Conservation (phyloP, 2,797 vertebrate species). For the Bufotes viridis region DNA sequence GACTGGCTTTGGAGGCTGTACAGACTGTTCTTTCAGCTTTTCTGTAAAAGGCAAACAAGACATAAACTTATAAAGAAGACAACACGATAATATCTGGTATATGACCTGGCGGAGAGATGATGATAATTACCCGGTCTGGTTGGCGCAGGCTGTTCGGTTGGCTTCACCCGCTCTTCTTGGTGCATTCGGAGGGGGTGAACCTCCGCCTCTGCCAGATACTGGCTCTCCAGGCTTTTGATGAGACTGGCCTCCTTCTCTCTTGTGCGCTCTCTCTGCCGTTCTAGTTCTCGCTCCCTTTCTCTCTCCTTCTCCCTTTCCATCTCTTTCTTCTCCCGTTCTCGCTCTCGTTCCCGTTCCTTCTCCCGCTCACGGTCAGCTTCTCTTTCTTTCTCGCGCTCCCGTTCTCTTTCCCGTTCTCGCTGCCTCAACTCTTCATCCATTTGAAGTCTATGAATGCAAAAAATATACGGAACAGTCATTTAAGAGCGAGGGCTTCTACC, state of each 20-base stretch:
- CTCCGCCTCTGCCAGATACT: slow-evolving; percentile 84
- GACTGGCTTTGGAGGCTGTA: slow-evolving; percentile 72
- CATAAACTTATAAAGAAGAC: background rate
- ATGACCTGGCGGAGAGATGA: too few species aligned
- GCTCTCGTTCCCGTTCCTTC: slow-evolving; percentile 78
- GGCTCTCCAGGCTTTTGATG: slow-evolving; percentile 88
- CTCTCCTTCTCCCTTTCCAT: slow-evolving; percentile 79
- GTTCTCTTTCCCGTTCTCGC: slow-evolving; percentile 81
- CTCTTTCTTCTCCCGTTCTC: slow-evolving; percentile 76
- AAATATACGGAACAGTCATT: too few species aligned
- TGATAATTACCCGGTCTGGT: slow-evolving; percentile 83
- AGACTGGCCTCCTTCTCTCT: slow-evolving; percentile 90
- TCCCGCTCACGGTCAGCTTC: slow-evolving; percentile 80
- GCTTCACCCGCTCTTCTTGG: slow-evolving; percentile 86
- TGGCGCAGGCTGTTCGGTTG: slow-evolving; percentile 84
- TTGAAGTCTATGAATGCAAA: slow-evolving; percentile 80
- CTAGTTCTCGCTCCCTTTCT: slow-evolving; percentile 77
- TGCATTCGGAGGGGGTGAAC: slow-evolving; percentile 85
- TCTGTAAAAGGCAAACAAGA: slow-evolving; percentile 72
- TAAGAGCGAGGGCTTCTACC: background rate
- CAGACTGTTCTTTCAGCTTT: slow-evolving; percentile 87
- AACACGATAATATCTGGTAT: too few species aligned
- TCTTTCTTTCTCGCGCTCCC: slow-evolving; percentile 79
- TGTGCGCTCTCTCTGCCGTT: slow-evolving; percentile 86
- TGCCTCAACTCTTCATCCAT: slow-evolving; percentile 93